Conservation (phyloP, 2,113 vertebrate genomes). For the Pachycephala philippinensis region DNA sequence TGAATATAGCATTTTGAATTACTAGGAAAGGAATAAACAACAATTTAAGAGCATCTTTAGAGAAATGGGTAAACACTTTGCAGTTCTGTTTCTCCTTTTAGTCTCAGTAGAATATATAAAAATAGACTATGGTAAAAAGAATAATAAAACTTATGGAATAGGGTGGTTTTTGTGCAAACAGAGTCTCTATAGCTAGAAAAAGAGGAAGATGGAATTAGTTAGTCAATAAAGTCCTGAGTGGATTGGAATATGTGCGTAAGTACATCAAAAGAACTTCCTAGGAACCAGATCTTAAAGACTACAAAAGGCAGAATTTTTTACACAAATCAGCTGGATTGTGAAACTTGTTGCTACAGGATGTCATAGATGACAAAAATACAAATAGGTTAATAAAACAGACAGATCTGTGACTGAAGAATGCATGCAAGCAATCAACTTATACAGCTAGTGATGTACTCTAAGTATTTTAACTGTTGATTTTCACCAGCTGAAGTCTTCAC, state of each 20-base stretch:
- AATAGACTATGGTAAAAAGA: background rate
- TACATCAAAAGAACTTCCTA: background rate
- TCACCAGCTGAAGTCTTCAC: background rate
- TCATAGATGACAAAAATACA: background rate
- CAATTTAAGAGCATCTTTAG: background rate
- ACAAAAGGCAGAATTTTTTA: background rate
- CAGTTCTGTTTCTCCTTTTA: background rate
- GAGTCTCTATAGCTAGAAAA: background rate
- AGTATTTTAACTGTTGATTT: background rate
- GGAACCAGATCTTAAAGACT: background rate
- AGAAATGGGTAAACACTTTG: background rate
- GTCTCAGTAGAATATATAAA: background rate
- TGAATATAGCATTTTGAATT: background rate
- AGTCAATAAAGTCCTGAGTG: background rate
- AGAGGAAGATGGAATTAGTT: background rate
- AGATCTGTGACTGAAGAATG: background rate
- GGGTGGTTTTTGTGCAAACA: rapidly evolving
- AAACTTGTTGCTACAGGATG: background rate
- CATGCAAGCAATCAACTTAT: background rate
- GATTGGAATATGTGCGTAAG: background rate
- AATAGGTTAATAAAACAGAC: background rate
- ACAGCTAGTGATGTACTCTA: background rate
- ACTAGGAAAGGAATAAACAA: background rate
- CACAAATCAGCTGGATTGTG: background rate
- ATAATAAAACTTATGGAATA: background rate